Conservation (phyloP, 2,888 invertebrate genomes). For the Cosmia trapezina region DNA sequence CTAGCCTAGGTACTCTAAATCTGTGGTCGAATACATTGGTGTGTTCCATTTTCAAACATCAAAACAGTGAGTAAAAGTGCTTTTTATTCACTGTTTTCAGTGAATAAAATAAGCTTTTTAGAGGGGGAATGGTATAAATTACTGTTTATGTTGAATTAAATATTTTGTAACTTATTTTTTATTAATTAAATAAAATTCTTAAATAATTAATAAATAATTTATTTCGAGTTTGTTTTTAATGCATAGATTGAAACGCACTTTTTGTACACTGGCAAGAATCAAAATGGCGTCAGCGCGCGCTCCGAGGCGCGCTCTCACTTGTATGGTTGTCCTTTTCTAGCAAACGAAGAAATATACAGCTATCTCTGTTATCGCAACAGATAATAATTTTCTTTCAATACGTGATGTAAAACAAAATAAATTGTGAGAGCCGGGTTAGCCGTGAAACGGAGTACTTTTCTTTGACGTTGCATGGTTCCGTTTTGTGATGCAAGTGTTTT, state of each 20-base stretch:
- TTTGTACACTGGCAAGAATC: conserved; percentile 65
- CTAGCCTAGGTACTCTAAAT: too few species aligned
- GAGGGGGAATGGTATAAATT: too few species aligned
- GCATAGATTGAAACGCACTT: conserved; percentile 54
- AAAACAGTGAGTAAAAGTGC: too few species aligned
- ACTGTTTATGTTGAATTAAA: background rate
- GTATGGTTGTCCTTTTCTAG: conserved; percentile 55
- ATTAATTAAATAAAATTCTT: background rate
- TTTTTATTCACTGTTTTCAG: too few species aligned
- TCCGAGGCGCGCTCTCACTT: conserved; percentile 43
- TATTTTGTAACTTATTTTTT: background rate
- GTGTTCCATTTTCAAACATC: too few species aligned
- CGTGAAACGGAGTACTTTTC: conserved; percentile 80
- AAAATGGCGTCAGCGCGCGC: conserved; percentile 64
- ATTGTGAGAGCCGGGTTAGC: conserved; percentile 77
- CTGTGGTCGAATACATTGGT: too few species aligned
- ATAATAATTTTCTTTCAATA: conserved; percentile 68
- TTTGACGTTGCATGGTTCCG: conserved; percentile 80
- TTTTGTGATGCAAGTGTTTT: conserved; percentile 76
- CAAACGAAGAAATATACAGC: conserved; percentile 42
- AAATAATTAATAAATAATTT: background rate
- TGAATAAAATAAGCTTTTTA: too few species aligned
- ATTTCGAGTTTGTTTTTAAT: background rate
- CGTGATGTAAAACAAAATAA: conserved; percentile 73
- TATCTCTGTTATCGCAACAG: conserved; percentile 65